Evolutionary conservation across 2,888 invertebrate species (phyloP), one percentile per base, ranked within the genome.

Genomic region (Eubasilissa splendida): DNA sequence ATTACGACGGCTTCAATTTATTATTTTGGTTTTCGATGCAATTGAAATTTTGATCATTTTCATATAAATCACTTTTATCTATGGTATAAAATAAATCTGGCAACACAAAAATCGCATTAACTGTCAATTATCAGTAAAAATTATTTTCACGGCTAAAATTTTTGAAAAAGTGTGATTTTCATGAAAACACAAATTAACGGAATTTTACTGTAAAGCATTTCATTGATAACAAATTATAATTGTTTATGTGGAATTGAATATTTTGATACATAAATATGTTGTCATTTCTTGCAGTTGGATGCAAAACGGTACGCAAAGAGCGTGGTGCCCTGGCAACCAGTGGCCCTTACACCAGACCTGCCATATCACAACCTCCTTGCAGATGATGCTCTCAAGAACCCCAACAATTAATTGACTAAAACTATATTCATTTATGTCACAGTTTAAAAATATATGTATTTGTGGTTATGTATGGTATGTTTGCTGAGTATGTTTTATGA

Each of bases 341-440:
- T 12, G 59, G 68, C 22, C 83, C 83, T 2, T 83, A 83, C 68
- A 66, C n/a, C n/a, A 79, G 82, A 53, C 80, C 80, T 11, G 33
- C 70, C 12, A 58, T 76, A 8, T 59, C 80, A n/a, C 76, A 76
- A 53, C 70, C 80, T 14, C 60, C 80, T 11, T 71, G 80, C 42
- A 58, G 80, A 71, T 76, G 56, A 78, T 33, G 58, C 2, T n/a
- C 9, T 58, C 11, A 11, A n/a, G 58, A 42, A 42, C 42, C 42
- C 42, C 42, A 42, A 42, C 42, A 7, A 42, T 42, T 7, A 42
- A 42, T 7, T 42, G 42, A 42, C n/a, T 58, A 58, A 58, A 58
- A 58, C 58, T n/a, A 58, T n/a, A 10, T 58, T n/a, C 4, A 58
- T 9, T n/a, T n/a, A 58, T 58, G 58, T 58, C n/a, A 58, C 58